Percentiles rank a stretch among this genome's conserved stretches.
Evolutionary conservation across 2,888 invertebrate species (phyloP).

Genomic region (Diaprepes abbreviatus): DNA sequence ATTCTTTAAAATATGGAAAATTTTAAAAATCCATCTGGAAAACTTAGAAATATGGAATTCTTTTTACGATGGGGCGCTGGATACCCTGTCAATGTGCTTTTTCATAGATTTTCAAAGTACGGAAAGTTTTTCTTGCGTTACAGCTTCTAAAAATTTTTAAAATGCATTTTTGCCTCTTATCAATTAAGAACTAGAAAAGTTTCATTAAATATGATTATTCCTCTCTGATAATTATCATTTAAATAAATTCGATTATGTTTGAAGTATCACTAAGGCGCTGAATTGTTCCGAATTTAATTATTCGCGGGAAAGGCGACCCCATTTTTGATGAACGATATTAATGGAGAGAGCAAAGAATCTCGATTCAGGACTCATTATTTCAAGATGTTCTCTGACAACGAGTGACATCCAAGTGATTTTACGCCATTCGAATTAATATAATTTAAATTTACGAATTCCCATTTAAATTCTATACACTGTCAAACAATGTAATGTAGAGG

Average conservation of each 20-base stretch:
- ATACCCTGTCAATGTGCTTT: no score
- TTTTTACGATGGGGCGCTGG: no score
- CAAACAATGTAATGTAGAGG: no score
- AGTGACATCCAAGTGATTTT: conserved; percentile 40
- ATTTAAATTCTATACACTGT: no score
- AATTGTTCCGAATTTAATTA: conserved; percentile 48
- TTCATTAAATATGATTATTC: no score
- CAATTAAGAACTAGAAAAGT: background rate
- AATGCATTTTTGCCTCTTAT: background rate
- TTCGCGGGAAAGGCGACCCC: conserved; percentile 27
- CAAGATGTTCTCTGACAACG: conserved; percentile 41
- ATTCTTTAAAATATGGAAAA: no score
- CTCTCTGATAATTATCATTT: background rate
- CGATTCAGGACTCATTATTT: conserved; percentile 44
- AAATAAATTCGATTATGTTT: conserved; percentile 44
- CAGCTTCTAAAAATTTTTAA: background rate
- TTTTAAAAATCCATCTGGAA: no score
- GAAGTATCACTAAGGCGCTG: conserved; percentile 42
- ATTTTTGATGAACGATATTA: conserved; percentile 42
- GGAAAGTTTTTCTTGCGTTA: no score
- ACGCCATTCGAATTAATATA: conserved; percentile 39
- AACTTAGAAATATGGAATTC: no score
- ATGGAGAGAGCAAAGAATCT: conserved; percentile 43
- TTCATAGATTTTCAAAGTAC: no score
- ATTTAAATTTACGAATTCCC: conserved; percentile 5